Conservation (phyloP, 2,888 invertebrate species). For the Alsophila aescularia region DNA sequence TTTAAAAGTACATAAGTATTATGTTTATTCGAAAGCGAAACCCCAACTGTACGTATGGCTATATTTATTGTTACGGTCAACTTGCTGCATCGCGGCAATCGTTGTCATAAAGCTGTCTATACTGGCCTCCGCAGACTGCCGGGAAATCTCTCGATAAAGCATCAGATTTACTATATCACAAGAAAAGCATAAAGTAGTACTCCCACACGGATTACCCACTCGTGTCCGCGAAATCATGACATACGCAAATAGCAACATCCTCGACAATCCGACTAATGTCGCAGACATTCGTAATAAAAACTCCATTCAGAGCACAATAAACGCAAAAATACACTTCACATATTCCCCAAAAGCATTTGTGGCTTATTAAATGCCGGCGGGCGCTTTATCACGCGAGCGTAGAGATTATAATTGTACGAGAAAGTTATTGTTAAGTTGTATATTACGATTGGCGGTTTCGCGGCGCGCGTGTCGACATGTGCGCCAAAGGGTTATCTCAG, state of each 20-base stretch:
- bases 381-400: constrained; percentile 30
- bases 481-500: constrained; percentile 70
- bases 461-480: constrained; percentile 55
- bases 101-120: constrained; percentile 22
- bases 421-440: constrained; percentile 19
- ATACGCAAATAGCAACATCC: constrained; percentile 58
- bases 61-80: background rate
- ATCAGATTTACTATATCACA: constrained; percentile 25
- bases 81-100: background rate
- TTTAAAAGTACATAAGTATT: too few relatives aligned
- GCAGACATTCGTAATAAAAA: constrained; percentile 71
- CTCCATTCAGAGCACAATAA: constrained; percentile 58
- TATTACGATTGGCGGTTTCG: constrained; percentile 47
- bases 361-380: constrained; percentile 24
- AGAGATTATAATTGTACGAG: constrained; percentile 31
- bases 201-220: constrained; percentile 7
- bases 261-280: constrained; percentile 67
- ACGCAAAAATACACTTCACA: constrained; percentile 45
- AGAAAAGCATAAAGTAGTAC: constrained; percentile 7
- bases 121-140: constrained; percentile 6
- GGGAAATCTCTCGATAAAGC: constrained; percentile 29
- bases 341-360: constrained; percentile 29
- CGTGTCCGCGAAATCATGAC: constrained; percentile 41
- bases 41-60: background rate
- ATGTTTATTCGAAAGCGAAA: too few relatives aligned